These are phyloP conservation scores for Gnatocerus cornutus DNA, from an alignment of 2,888 invertebrate genomes.

Conservation along the genomic window DNA sequence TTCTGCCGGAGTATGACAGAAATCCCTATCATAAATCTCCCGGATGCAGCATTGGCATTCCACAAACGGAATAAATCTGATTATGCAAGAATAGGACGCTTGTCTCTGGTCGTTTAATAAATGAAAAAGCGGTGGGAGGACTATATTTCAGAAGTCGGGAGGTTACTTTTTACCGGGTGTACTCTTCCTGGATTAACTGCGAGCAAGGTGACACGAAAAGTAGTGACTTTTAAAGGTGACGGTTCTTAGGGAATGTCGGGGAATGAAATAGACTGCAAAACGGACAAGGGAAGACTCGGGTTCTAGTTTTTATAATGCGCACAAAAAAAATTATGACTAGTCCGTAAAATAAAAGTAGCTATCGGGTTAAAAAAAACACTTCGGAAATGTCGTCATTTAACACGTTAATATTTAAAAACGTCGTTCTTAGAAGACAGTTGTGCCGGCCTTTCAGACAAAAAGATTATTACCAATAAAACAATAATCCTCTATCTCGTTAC, in stretches of 20 bases:
- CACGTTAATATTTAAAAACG: no score
- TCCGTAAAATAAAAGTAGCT: no score
- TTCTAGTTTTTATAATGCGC: no score
- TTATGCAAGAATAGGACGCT: slow-evolving; percentile 47
- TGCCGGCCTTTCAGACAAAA: no score
- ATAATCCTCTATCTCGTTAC: no score
- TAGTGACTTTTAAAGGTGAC: neutral
- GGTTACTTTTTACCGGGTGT: slow-evolving; percentile 18
- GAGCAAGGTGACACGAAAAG: neutral
- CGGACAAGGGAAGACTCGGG: no score
- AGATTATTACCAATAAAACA: no score
- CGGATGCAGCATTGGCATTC: slow-evolving; percentile 50
- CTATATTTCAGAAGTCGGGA: slow-evolving; percentile 23
- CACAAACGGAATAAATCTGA: slow-evolving; percentile 51
- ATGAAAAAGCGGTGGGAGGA: slow-evolving; percentile 48
- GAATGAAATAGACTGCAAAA: no score
- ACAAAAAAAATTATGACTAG: no score
- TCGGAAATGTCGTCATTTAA: no score
- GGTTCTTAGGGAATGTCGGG: neutral
- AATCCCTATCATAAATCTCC: slow-evolving; percentile 48
- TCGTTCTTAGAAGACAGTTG: no score
- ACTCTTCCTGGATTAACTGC: slow-evolving; percentile 30
- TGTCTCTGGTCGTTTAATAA: slow-evolving; percentile 48
- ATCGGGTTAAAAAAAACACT: no score
- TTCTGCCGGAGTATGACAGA: slow-evolving; percentile 23